Evolutionary conservation across 2,113 vertebrate genomes (phyloP).

Genomic region (Taurulus bubalis): DNA sequence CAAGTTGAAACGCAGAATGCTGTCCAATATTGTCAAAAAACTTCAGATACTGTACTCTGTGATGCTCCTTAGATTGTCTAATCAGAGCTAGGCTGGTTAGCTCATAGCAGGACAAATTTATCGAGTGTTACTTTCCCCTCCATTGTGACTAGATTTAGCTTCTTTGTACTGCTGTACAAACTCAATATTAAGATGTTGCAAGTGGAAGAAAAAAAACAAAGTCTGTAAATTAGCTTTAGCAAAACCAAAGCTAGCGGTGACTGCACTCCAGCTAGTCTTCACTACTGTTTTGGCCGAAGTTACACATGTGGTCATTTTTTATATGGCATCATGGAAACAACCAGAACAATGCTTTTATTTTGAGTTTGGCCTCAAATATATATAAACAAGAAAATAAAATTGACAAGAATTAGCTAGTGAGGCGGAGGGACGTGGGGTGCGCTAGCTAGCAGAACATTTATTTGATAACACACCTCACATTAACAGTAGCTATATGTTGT

Average conservation of each 20-base stretch:
- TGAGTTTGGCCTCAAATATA: neutral
- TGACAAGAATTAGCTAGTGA: too few relatives aligned
- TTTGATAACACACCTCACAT: too few relatives aligned
- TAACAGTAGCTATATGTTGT: neutral
- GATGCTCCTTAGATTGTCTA: too few relatives aligned
- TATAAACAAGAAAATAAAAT: too few relatives aligned
- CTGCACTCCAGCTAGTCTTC: neutral
- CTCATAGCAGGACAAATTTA: neutral
- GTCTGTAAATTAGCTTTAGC: neutral
- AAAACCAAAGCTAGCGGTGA: neutral
- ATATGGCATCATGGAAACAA: neutral
- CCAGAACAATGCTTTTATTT: neutral
- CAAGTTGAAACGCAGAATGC: neutral
- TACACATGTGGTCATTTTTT: neutral
- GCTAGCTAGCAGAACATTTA: too few relatives aligned
- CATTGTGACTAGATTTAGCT: neutral
- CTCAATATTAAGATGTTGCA: neutral
- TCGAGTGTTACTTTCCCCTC: neutral
- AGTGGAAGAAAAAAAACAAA: too few relatives aligned
- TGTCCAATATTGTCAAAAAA: neutral
- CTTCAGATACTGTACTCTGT: neutral
- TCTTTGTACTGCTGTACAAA: neutral
- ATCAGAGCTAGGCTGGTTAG: neutral
- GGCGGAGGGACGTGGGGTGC: too few relatives aligned
- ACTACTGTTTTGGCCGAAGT: neutral